A percentile compares a stretch with the other conserved stretches of the same genome.
phyloP scores from a whole-genome alignment of 2,797 vertebrate species.

The Helostoma temminkii region DNA sequence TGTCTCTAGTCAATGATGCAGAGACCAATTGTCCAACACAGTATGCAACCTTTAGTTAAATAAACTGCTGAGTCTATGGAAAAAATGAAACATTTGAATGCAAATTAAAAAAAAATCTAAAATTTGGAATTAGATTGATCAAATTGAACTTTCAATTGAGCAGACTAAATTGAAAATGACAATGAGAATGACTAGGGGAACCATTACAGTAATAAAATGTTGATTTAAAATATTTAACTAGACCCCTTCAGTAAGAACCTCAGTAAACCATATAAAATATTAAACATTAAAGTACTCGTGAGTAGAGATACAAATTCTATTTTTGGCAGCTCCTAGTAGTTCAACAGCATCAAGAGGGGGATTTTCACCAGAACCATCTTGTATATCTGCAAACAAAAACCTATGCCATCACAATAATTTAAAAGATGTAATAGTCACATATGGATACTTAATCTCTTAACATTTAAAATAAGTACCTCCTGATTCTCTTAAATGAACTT shows the following conservation, averaged over 20 bases:
- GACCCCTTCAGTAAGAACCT: background rate
- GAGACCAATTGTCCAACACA: too few species aligned
- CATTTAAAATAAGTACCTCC: background rate
- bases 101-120: too few species aligned
- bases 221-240: background rate
- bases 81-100: too few species aligned
- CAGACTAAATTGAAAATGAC: too few species aligned
- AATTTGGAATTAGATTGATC: too few species aligned
- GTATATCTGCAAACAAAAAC: slow-evolving; percentile 9
- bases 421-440: slow-evolving; percentile 15
- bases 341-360: background rate
- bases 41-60: too few species aligned
- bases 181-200: too few species aligned
- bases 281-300: background rate
- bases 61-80: too few species aligned
- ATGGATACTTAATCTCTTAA: slow-evolving; percentile 14
- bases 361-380: background rate
- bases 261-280: background rate
- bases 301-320: background rate
- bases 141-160: too few species aligned
- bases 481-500: slow-evolving; percentile 7
- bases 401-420: background rate
- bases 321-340: background rate
- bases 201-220: too few species aligned
- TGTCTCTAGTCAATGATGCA: too few species aligned